Conservation (phyloP, 2,888 invertebrate species). For the Zhuqinia jingwanae region DNA sequence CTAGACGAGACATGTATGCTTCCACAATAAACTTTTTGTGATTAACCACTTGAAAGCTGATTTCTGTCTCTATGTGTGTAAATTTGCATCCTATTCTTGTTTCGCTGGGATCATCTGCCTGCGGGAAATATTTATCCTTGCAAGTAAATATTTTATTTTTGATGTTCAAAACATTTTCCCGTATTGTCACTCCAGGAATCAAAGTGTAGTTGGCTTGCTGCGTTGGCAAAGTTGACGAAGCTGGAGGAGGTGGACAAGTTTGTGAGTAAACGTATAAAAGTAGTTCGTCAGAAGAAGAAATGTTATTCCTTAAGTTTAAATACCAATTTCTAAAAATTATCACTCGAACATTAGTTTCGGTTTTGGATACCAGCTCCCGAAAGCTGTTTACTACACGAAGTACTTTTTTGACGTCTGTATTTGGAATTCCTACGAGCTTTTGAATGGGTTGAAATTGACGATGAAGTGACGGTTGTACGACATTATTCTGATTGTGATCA, state of each 20-base stretch:
- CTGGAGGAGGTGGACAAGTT: no score
- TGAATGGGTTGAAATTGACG: neutral
- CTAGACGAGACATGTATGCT: no score
- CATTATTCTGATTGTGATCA: neutral
- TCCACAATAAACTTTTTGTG: no score
- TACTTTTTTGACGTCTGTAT: neutral
- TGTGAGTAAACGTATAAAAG: no score
- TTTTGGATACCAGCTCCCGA: neutral
- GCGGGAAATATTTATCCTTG: neutral
- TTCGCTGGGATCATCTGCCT: neutral
- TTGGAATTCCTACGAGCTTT: neutral
- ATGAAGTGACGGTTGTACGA: neutral
- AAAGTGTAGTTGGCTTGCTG: no score
- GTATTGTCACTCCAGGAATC: no score
- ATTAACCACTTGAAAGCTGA: no score
- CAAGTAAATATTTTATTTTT: no score
- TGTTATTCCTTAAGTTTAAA: neutral
- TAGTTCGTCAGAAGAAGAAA: no score
- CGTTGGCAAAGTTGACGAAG: no score
- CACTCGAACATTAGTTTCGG: neutral
- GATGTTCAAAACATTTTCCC: no score
- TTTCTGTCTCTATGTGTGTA: neutral
- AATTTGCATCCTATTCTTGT: neutral
- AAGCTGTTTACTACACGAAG: neutral
- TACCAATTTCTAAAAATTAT: neutral